Base-by-base conservation (phyloP, 2,888 invertebrate species). In the Tolmerus cingulatus region DNA sequence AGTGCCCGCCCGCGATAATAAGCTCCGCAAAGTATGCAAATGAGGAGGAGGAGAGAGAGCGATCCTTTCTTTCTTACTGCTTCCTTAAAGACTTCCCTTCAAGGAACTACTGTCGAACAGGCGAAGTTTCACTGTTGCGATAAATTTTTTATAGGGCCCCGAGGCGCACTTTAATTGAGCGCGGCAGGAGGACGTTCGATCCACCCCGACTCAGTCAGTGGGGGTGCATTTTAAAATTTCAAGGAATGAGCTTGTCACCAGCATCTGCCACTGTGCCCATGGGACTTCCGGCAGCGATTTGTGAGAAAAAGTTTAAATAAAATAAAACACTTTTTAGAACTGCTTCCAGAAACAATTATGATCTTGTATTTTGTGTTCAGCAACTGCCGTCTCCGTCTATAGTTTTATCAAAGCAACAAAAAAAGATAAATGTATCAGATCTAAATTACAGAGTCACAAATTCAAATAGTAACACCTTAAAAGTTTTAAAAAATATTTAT, bases 151-250 rank as follows among this genome's bases (percentile, higher is more conserved):
- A 86, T 86, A 51, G 77, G 76, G 55, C 86, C 77, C 86, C 51
- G 77, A 86, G 86, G 86, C 77, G 86, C 40, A 76, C 86, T 86
- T 77, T 86, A 86, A 86, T 86, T 86, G 86, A 86, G 86, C 55
- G 8, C 55, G 19, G 55, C 19, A 57, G 23, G 2, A 23, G 19
- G 57, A 85, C 43, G 66, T 74, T 85, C 57, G 82, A 82, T 82
- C 51, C 57, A 82, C 12, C 14, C 30, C 34, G 66, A 23, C 12
- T 66, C 66, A 8, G 66, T 82, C 57, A 57, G 66, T 55, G 19
- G 23, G 34, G 19, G 23, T 66, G 23, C 9, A 66, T 66, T 66
- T 82, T 82, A 66, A 66, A 66, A 66, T 27, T 66, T 66, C 12
- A 66, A 23, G 66, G 23, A 19, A 23, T 8, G 12, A 66, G 27